Evolutionary conservation across 2,888 invertebrate genomes (phyloP).

Genomic region (Craniophora ligustri): DNA sequence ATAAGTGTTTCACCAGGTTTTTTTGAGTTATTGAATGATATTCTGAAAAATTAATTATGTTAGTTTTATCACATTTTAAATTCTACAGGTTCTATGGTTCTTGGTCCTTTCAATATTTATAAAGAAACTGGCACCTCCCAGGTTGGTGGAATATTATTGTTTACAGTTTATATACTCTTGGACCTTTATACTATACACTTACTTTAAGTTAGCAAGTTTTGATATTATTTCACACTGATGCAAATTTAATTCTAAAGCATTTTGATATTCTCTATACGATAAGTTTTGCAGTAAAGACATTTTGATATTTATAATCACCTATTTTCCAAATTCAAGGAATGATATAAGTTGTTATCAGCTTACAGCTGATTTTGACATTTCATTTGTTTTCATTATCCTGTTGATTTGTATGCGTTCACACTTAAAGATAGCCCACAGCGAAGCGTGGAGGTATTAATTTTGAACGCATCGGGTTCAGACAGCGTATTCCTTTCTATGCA

Average conservation of each 20-base stretch:
- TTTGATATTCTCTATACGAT: conserved; percentile 74
- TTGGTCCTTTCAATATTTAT: too few relatives aligned
- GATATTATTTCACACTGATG: conserved; percentile 78
- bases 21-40: conserved; percentile 61
- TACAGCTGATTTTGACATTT: background rate
- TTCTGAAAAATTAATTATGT: conserved; percentile 67
- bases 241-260: conserved; percentile 63
- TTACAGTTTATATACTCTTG: too few relatives aligned
- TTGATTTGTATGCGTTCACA: too few relatives aligned
- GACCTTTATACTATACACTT: conserved; percentile 44
- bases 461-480: too few relatives aligned
- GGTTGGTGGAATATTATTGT: too few relatives aligned
- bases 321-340: too few relatives aligned
- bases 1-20: conserved; percentile 77
- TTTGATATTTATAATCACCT: too few relatives aligned
- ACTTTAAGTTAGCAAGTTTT: conserved; percentile 74
- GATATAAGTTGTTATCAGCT: background rate
- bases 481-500: background rate
- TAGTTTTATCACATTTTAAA: too few relatives aligned
- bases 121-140: too few relatives aligned
- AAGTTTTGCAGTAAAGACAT: conserved; percentile 79
- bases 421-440: too few relatives aligned
- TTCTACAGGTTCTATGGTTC: background rate
- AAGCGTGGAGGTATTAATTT: too few relatives aligned
- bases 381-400: too few relatives aligned